phyloP scores from a whole-genome alignment of 2,113 vertebrate genomes.

The Odobenus rosmarus region DNA sequence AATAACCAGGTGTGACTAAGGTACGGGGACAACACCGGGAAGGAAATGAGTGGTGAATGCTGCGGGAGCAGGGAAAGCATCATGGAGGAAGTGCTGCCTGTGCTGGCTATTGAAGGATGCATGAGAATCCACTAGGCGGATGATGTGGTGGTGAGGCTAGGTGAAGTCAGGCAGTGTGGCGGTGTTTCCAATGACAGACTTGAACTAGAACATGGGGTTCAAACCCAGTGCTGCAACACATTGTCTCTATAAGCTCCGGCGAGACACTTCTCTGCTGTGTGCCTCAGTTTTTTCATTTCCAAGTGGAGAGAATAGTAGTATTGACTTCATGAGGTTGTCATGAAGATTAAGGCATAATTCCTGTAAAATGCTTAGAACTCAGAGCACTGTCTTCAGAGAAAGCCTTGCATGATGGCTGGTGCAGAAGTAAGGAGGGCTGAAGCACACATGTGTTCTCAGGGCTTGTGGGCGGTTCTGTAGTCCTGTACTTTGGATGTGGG shows the following conservation, averaged over 20 bases:
- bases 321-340: not conserved
- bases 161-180: not conserved
- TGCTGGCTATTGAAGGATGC: not conserved
- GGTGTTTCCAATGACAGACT: not conserved
- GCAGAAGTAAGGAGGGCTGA: not conserved
- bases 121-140: not conserved
- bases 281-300: not conserved
- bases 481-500: not conserved
- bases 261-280: not conserved
- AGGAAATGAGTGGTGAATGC: not conserved
- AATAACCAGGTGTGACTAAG: not conserved
- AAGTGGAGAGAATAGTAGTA: not conserved
- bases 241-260: not conserved
- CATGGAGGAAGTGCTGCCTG: not conserved
- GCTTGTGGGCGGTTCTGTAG: not conserved
- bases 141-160: rapidly evolving
- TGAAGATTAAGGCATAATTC: not conserved
- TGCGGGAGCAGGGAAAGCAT: not conserved
- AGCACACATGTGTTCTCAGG: not conserved
- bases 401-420: not conserved
- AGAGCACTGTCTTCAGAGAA: not conserved
- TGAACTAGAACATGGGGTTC: not conserved
- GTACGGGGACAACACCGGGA: not conserved
- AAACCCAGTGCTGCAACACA: not conserved
- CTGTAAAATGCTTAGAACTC: not conserved